Base-by-base conservation (phyloP, 2,113 vertebrate genomes). In the Dascyllus trimaculatus region DNA sequence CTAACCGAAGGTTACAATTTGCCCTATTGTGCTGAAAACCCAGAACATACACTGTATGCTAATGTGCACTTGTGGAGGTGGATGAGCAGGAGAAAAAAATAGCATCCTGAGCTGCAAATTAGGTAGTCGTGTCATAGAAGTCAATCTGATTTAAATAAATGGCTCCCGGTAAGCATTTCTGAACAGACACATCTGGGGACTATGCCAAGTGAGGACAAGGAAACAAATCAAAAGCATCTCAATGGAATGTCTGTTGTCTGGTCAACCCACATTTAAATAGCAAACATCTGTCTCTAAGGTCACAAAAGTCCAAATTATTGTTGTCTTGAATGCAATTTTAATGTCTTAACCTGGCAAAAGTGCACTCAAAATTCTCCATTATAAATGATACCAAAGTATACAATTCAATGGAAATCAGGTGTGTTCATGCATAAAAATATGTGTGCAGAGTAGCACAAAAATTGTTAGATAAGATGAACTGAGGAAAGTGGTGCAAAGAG, bases 121-220 rank as follows among this genome's bases (percentile, higher is more conserved):
- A 84, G 48, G 70, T 17, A 67, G 24, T n/a, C 0, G 53, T 84
- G 86, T 87, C 87, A 75, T 11, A 79, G 60, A 66, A 85, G 84
- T 85, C 85, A 80, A 64, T 45, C 24, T 48, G 71, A 88, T 85
- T 88, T 86, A 74, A 81, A 91, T 88, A 88, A 63, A 64, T 14
- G 24, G 14, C 53, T 84, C 73, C 64, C 40, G 59, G 71, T 65
- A 45, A 82, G 74, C 26, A 64, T 52, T 69, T 76, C 51, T 45
- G 26, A 61, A 54, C 61, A 73, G 71, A 80, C 79, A 35, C 11
- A 8, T 64, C 60, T 74, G 78, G 64, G 77, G 82, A 69, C 24
- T 1, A 46, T 3, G 81, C 79, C 77, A 70, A 81, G 71, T 21
- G 61, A 58, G 69, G 70, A 81, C 74, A 43, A 69, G 73, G 35